These are phyloP conservation scores for Coregonus ussuriensis DNA, from an alignment of 2,797 vertebrate genomes.

Conservation along the genomic window DNA sequence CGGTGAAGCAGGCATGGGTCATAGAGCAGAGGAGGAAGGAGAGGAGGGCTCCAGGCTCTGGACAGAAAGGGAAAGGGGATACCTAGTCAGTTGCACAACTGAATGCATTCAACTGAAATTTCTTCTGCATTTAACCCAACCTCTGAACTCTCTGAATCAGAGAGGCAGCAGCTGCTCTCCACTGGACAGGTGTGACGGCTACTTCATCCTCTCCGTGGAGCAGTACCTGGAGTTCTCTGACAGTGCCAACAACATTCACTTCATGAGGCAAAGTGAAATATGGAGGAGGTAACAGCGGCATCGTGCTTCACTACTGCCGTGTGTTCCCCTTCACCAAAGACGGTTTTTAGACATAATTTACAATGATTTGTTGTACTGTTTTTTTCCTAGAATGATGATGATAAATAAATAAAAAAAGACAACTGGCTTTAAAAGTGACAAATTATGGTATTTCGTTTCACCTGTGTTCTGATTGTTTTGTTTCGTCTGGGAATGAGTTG, in stretches of 20 bases:
- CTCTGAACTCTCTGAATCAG: too few species aligned
- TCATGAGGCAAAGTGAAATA: conserved; percentile 89
- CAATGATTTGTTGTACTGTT: conserved; percentile 95
- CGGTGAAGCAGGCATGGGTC: conserved; percentile 82
- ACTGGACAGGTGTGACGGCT: conserved; percentile 81
- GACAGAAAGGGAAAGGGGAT: conserved; percentile 73
- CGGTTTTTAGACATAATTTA: conserved; percentile 91
- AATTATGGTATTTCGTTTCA: conserved; percentile 98
- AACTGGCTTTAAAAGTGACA: conserved; percentile 99
- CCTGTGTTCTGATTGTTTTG: conserved; percentile 74
- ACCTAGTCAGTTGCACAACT: too few species aligned
- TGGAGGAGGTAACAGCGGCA: conserved; percentile 86
- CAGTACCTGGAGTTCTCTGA: conserved; percentile 89
- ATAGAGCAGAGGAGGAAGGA: conserved; percentile 80
- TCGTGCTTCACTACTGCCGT: conserved; percentile 79
- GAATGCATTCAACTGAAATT: too few species aligned
- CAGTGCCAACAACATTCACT: conserved; percentile 90
- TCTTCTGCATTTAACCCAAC: too few species aligned
- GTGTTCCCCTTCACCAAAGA: conserved; percentile 96
- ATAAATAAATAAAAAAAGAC: conserved; percentile 75
- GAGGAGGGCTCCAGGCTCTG: conserved; percentile 80
- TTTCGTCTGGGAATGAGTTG: conserved; percentile 23
- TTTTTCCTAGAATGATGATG: conserved; percentile 76
- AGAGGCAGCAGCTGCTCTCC: conserved; percentile 84
- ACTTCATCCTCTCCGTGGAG: conserved; percentile 85